A percentile compares a stretch with the other conserved stretches of the same genome.
Conservation (phyloP, 2,888 invertebrate species). For the Diaphora mendica region DNA sequence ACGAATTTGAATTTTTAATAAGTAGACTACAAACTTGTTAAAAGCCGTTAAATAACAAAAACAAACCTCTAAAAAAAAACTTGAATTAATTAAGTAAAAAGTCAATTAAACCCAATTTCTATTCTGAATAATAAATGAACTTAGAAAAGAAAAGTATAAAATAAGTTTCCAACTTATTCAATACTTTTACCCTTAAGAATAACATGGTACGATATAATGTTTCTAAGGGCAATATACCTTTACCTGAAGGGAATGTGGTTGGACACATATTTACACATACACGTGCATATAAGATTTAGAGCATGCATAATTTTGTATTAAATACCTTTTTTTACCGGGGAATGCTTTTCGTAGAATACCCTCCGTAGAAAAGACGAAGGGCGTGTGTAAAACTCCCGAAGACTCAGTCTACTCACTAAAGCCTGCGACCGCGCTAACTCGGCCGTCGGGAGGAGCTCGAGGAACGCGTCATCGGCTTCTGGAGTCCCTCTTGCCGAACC, state of each 20-base stretch:
- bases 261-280: background rate
- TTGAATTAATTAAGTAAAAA: background rate
- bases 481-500: too few relatives aligned
- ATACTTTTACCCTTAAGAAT: too few relatives aligned
- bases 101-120: background rate
- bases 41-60: background rate
- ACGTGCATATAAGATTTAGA: background rate
- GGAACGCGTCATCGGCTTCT: too few relatives aligned
- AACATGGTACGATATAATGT: too few relatives aligned
- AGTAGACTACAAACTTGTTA: background rate
- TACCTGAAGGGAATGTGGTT: background rate
- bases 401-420: too few relatives aligned
- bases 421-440: too few relatives aligned
- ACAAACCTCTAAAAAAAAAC: background rate
- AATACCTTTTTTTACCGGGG: too few relatives aligned
- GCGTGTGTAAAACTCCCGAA: too few relatives aligned
- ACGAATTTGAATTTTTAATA: background rate
- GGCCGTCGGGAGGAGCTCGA: too few relatives aligned
- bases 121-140: background rate
- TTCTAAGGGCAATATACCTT: background rate
- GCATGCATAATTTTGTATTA: too few relatives aligned
- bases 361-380: too few relatives aligned
- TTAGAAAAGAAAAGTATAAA: background rate
- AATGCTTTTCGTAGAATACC: too few relatives aligned
- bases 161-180: background rate